Evolutionary conservation across 2,113 vertebrate species (phyloP).

Genomic region (Todiramphus saurophagus): DNA sequence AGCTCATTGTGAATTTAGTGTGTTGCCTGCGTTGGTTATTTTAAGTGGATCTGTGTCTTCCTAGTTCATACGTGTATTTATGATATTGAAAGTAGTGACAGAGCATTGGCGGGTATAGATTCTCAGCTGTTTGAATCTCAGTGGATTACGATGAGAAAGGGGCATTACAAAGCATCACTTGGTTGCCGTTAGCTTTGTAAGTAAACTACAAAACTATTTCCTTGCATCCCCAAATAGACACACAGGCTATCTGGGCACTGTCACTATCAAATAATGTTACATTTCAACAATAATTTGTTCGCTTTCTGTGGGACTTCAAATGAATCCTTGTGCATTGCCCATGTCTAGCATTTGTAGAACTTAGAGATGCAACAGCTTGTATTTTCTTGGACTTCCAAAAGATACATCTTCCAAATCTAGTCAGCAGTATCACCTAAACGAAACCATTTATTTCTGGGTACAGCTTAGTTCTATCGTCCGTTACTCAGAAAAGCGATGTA

Average conservation of each 20-base stretch:
- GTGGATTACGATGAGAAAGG: not conserved
- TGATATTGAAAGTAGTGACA: not conserved
- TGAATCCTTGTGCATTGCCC: not conserved
- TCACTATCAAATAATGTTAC: not conserved
- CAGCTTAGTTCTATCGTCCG: not conserved
- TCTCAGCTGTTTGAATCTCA: not conserved
- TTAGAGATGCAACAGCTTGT: fast-evolving
- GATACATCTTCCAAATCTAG: not conserved
- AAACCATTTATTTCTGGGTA: not conserved
- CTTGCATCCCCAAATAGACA: not conserved
- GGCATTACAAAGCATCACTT: not conserved
- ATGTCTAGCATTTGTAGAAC: not conserved
- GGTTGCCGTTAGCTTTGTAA: not conserved
- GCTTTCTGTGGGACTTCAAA: not conserved
- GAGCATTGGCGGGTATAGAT: not conserved
- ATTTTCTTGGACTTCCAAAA: not conserved
- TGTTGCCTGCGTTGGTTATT: not conserved
- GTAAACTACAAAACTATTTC: not conserved
- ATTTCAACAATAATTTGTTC: not conserved
- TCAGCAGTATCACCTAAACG: not conserved
- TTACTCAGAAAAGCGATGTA: not conserved
- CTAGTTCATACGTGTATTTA: not conserved
- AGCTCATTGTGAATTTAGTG: not conserved
- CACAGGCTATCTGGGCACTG: not conserved
- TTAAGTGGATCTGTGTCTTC: not conserved